Evolutionary conservation across 2,113 vertebrate genomes (phyloP).

Genomic region (Phrynosoma platyrhinos): DNA sequence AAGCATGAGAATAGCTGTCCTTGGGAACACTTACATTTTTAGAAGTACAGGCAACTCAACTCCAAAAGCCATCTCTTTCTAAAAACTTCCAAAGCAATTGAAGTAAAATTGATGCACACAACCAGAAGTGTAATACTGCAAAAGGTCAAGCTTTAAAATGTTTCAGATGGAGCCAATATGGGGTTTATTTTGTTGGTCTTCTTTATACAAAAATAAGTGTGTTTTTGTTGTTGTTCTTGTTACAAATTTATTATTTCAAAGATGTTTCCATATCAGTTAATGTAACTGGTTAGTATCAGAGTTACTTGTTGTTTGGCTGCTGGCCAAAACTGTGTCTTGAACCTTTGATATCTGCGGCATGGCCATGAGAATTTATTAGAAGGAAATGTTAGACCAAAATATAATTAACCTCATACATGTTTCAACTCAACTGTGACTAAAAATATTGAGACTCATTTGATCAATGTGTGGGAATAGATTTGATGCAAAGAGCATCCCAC

Average conservation of each 20-base stretch:
- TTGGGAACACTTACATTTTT: background rate
- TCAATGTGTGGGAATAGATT: constrained; percentile 12
- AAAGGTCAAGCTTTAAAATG: constrained; percentile 24
- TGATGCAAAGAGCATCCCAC: background rate
- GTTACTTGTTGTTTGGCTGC: background rate
- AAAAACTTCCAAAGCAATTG: background rate
- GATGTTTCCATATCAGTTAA: constrained; percentile 40
- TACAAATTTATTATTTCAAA: constrained; percentile 20
- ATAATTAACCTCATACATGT: constrained; percentile 3
- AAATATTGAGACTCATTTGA: constrained; percentile 42
- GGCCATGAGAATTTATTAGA: constrained; percentile 34
- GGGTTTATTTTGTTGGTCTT: constrained; percentile 41
- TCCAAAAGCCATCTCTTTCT: background rate
- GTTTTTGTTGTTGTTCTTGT: background rate
- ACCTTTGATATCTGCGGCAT: constrained; percentile 17
- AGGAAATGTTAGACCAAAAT: constrained; percentile 28
- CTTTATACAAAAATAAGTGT: background rate
- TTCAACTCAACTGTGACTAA: constrained; percentile 38
- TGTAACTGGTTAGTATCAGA: constrained; percentile 50
- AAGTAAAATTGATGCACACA: background rate
- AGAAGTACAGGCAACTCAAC: background rate
- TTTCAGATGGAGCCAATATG: constrained; percentile 22
- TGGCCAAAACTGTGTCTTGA: constrained; percentile 41
- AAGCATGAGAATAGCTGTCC: background rate
- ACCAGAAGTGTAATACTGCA: background rate